A percentile compares a stretch with the other conserved stretches of the same genome.
Evolutionary conservation across 1,140 invertebrate species (phyloP).

Genomic region (Helicoverpa armigera): DNA sequence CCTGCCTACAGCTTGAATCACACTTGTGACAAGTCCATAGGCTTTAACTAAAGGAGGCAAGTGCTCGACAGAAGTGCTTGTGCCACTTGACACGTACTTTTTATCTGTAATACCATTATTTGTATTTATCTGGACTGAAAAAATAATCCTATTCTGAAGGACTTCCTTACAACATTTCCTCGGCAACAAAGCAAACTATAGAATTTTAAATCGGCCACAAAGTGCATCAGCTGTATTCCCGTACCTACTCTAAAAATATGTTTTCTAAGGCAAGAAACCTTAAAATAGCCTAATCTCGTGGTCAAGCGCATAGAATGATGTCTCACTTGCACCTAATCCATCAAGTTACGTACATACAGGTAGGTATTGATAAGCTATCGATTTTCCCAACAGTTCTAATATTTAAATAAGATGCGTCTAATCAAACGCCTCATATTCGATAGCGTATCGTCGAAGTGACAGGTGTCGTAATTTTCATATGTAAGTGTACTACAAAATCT

Average conservation of each 20-base stretch:
- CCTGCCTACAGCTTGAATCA: no score
- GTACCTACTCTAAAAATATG: no score
- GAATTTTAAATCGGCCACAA: no score
- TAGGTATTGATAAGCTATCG: slow-evolving; percentile 1
- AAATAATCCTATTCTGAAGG: no score
- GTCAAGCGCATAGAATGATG: background rate
- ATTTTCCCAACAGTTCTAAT: slow-evolving; percentile 4
- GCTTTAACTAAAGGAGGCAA: background rate
- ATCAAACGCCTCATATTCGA: background rate
- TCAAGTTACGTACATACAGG: background rate
- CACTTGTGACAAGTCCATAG: background rate
- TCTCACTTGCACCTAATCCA: background rate
- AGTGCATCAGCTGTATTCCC: no score
- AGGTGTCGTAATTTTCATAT: slow-evolving; percentile 2
- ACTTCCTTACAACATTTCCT: no score
- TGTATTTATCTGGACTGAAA: background rate
- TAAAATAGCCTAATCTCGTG: no score
- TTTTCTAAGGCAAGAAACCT: no score
- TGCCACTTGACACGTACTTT: background rate
- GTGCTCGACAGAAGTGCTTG: background rate
- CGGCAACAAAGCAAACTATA: no score
- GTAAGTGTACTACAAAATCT: background rate
- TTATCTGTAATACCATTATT: background rate
- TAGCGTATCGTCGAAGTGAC: slow-evolving; percentile 1
- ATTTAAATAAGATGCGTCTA: slow-evolving; percentile 18